Evolutionary conservation across 2,113 vertebrate genomes (phyloP).

Genomic region (Acrocephalus kingi): DNA sequence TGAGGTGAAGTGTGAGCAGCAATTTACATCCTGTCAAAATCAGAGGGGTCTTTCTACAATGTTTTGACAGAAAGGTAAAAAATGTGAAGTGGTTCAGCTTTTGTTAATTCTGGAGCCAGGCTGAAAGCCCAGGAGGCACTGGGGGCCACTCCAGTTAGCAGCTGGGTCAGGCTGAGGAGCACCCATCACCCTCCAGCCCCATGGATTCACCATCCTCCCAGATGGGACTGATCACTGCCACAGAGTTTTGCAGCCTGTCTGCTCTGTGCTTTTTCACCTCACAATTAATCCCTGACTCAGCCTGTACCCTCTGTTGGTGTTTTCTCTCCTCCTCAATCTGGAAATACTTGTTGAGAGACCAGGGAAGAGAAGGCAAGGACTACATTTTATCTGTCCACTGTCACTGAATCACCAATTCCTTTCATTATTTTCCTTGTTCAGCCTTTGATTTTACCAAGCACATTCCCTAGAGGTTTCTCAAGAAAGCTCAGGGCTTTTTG

Average conservation of each 20-base stretch:
- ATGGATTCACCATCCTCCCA: rapidly evolving
- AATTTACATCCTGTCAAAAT: background rate
- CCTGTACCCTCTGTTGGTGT: background rate
- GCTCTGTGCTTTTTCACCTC: background rate
- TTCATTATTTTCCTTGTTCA: background rate
- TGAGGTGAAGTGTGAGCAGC: background rate
- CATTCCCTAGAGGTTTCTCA: background rate
- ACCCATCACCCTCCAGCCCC: rapidly evolving
- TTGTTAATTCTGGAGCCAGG: background rate
- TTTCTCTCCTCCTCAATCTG: background rate
- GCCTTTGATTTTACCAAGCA: background rate
- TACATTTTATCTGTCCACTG: background rate
- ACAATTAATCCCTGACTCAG: background rate
- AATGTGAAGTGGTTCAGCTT: background rate
- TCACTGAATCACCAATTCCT: background rate
- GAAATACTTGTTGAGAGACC: background rate
- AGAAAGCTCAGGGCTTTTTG: background rate
- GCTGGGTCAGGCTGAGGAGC: background rate
- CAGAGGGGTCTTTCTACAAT: background rate
- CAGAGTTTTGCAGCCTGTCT: background rate
- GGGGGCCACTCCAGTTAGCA: rapidly evolving
- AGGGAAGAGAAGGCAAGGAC: background rate
- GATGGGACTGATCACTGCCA: background rate
- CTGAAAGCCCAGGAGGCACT: background rate
- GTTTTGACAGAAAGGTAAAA: background rate